A percentile compares a stretch with the other conserved stretches of the same genome.
These are phyloP conservation scores for Calliphora vicina DNA, from an alignment of 1,140 invertebrate genomes.

Conservation along the genomic window DNA sequence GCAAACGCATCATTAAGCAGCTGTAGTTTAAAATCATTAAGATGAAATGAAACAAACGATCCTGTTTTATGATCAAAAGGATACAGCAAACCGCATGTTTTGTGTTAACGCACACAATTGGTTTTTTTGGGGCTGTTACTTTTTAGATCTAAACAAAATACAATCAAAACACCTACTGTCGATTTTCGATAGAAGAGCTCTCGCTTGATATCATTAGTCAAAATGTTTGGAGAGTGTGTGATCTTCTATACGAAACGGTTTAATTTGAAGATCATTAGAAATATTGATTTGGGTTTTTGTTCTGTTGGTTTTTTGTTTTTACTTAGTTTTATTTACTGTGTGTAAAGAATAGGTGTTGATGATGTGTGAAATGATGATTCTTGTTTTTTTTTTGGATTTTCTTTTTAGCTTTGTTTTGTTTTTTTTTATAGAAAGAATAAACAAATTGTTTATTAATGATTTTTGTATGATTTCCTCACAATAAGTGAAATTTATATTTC, in stretches of 20 bases:
- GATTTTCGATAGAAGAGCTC: background rate
- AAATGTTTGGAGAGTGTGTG: background rate
- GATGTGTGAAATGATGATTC: background rate
- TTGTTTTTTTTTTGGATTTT: background rate
- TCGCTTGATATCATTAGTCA: background rate
- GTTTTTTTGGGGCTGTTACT: background rate
- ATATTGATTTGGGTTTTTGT: background rate
- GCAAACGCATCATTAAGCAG: background rate
- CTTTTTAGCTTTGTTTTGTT: background rate
- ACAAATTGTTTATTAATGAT: constrained; percentile 1
- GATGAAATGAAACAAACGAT: background rate
- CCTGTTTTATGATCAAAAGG: background rate
- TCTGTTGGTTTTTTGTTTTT: background rate
- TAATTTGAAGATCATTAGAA: background rate
- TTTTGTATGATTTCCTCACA: background rate
- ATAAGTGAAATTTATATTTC: no score
- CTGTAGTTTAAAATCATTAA: background rate
- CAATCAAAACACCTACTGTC: background rate
- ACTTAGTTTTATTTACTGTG: background rate
- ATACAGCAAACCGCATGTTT: background rate
- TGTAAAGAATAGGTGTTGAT: background rate
- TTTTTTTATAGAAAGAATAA: background rate
- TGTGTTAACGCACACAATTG: no score
- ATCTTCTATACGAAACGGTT: background rate
- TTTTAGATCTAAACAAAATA: background rate